These are phyloP conservation scores for Pogonocichla stellata DNA, from an alignment of 2,113 vertebrate species.

Conservation along the genomic window DNA sequence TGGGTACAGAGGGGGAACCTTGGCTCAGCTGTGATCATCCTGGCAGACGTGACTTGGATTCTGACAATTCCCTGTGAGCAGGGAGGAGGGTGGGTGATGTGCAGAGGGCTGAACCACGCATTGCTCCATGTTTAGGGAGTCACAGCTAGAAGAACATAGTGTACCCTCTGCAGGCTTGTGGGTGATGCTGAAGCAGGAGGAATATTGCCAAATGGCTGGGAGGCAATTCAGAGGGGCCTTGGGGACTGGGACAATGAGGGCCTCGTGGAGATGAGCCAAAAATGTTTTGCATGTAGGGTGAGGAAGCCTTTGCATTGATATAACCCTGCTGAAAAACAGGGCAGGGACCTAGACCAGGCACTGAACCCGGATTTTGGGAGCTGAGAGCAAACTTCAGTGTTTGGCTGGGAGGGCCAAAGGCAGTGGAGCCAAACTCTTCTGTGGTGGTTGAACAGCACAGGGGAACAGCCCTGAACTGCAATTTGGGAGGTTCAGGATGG, in stretches of 20 bases:
- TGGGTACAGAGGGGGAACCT: neutral
- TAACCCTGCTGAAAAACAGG: neutral
- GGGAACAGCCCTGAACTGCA: neutral
- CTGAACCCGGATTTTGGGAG: neutral
- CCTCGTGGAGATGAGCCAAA: neutral
- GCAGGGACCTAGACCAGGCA: neutral
- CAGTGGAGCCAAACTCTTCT: neutral
- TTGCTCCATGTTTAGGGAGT: neutral
- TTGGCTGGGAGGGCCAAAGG: neutral
- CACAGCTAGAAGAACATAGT: neutral
- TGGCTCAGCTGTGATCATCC: neutral
- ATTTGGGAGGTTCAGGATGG: neutral
- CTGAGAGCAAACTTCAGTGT: neutral
- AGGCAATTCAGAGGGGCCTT: neutral
- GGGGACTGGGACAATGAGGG: neutral
- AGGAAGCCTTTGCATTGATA: rapidly evolving
- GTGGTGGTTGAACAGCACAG: neutral
- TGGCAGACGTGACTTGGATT: neutral
- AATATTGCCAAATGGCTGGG: neutral
- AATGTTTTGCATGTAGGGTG: neutral
- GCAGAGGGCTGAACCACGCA: neutral
- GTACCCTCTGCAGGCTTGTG: neutral
- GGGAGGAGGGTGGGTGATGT: neutral
- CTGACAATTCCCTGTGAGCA: neutral
- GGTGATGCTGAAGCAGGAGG: neutral